These are phyloP conservation scores for Aradophagus sp. DNA, from an alignment of 1,140 invertebrate species.

Conservation along the genomic window DNA sequence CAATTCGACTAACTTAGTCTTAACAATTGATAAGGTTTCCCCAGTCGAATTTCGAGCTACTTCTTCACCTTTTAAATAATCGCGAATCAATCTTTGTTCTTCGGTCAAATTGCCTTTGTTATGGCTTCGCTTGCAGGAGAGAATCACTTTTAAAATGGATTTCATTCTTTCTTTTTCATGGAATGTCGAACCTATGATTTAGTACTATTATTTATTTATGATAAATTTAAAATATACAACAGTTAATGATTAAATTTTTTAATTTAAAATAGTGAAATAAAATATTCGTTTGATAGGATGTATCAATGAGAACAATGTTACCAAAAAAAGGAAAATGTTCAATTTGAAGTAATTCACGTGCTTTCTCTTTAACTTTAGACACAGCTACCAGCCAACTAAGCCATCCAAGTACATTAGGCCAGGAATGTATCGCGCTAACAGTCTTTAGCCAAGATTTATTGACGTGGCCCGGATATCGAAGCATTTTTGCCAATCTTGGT, in stretches of 20 bases:
- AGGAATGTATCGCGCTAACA: slow-evolving; percentile 77
- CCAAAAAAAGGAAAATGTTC: slow-evolving; percentile 22
- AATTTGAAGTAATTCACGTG: slow-evolving; percentile 12
- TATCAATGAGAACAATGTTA: too few species aligned
- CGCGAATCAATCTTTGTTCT: slow-evolving; percentile 10
- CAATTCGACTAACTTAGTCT: not conserved
- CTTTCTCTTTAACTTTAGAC: slow-evolving; percentile 61
- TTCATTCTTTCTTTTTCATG: slow-evolving; percentile 5
- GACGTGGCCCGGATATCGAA: slow-evolving; percentile 76
- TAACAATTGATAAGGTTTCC: not conserved
- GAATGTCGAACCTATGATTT: slow-evolving; percentile 6
- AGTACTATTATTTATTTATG: too few species aligned
- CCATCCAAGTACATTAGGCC: slow-evolving; percentile 76
- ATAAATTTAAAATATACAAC: too few species aligned
- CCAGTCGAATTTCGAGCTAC: not conserved
- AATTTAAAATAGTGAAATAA: not conserved
- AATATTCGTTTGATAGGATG: not conserved
- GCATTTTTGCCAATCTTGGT: slow-evolving; percentile 73
- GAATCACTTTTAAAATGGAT: slow-evolving; percentile 14
- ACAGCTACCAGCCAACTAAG: slow-evolving; percentile 76
- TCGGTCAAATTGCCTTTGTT: slow-evolving; percentile 1
- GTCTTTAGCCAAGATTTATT: slow-evolving; percentile 78
- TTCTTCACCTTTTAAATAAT: slow-evolving; percentile 19
- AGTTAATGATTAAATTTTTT: too few species aligned
- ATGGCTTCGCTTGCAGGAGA: slow-evolving; percentile 5